Base-by-base conservation (phyloP, 2,888 invertebrate species). In the Andrena bicolor region DNA sequence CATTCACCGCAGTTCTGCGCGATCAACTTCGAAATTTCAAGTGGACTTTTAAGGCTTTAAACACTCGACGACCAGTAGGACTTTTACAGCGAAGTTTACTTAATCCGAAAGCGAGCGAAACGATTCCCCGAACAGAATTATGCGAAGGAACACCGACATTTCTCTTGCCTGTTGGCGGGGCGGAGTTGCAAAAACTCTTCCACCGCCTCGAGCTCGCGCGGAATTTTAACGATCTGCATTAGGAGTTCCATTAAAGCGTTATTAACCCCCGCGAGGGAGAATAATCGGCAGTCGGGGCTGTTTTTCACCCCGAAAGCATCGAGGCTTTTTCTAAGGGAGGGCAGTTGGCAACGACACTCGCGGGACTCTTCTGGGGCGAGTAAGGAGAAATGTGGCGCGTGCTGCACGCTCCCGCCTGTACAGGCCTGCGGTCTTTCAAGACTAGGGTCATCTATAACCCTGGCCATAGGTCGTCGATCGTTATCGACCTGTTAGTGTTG, bases 361-460 rank as follows among this genome's bases (percentile, higher is more conserved):
- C 35, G 79, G 84, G 84, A 86, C 26, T 56, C 23, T 66, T 53
- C 64, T 28, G 75, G 69, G n/a, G 51, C 56, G 60, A 56, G 63
- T 13, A 10, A 61, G 60, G 65, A 66, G 74, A 79, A 68, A 77
- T 53, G 75, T 78, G 78, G 75, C 80, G 66, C 70, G 68, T 72
- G 49, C 73, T 66, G 66, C 74, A 73, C 70, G 70, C 76, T 75
- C 61, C 49, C 61, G 58, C 66, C 76, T 81, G 30, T 78, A 64
- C 70, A 75, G 61, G 20, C 61, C 49, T 32, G 80, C 53, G 63
- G 64, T 85, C 86, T 86, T 88, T 88, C 87, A 88, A 88, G 88
- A 86, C 88, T 85, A 87, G 85, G 84, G 90, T 90, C 89, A 89
- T 86, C 84, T 85, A 89, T 89, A 89, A 87, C 86, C 87, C 83